Conservation (phyloP, 2,113 vertebrate genomes). For the Oryzias celebensis region DNA sequence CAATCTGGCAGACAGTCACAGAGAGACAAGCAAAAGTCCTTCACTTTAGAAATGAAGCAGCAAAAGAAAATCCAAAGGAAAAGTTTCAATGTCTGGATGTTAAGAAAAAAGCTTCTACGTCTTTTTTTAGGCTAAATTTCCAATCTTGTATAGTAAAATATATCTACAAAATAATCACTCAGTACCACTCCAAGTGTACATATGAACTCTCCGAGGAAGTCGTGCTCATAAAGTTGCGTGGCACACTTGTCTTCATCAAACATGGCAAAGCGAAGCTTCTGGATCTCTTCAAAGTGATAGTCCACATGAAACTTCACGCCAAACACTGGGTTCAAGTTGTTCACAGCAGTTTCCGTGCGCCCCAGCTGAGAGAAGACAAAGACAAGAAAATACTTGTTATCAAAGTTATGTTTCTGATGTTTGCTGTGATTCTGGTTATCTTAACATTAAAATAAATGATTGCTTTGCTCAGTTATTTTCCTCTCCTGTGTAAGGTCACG, state of each 20-base stretch:
- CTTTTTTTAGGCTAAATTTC: too few species aligned
- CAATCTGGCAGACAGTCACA: slow-evolving; percentile 79
- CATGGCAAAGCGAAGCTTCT: slow-evolving; percentile 95
- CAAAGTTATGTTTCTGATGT: background rate
- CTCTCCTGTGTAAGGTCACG: too few species aligned
- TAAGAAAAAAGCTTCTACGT: background rate
- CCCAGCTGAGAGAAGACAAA: slow-evolving; percentile 77
- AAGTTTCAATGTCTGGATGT: background rate
- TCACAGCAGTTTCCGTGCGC: slow-evolving; percentile 92
- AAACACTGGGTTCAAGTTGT: slow-evolving; percentile 96
- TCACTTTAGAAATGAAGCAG: background rate
- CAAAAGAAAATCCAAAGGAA: background rate
- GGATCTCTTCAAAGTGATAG: slow-evolving; percentile 96
- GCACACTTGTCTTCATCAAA: slow-evolving; percentile 98
- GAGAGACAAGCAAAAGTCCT: slow-evolving; percentile 9
- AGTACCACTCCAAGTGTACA: slow-evolving; percentile 90
- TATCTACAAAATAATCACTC: background rate
- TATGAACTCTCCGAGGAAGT: slow-evolving; percentile 94
- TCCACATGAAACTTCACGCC: slow-evolving; percentile 93
- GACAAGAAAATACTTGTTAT: background rate
- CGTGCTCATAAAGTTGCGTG: slow-evolving; percentile 90
- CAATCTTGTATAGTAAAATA: background rate
- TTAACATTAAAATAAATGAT: background rate
- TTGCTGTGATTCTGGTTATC: background rate
- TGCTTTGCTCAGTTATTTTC: background rate